phyloP scores from a whole-genome alignment of 1,140 invertebrate genomes.

The Dryas iulia region DNA sequence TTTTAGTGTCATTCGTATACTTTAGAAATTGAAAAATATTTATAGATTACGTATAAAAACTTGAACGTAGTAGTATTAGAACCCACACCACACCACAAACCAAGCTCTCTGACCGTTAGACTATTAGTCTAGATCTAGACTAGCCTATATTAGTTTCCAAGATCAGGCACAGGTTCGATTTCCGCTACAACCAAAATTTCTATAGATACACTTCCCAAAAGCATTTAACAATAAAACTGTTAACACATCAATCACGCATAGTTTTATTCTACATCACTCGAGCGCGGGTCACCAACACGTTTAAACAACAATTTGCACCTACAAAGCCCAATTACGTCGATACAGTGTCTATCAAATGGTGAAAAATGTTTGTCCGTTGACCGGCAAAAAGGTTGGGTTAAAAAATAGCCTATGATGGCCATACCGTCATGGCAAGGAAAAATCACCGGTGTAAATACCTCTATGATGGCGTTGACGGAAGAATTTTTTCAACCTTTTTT shows the following conservation, averaged over 20 bases:
- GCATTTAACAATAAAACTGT: not conserved
- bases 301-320: constrained; percentile 51
- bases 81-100: too few species aligned
- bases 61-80: too few species aligned
- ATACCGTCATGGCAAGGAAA: constrained; percentile 34
- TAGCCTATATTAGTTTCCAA: too few species aligned
- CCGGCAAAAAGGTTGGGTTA: constrained; percentile 40
- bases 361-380: constrained; percentile 48
- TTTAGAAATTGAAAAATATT: too few species aligned
- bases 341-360: constrained; percentile 50
- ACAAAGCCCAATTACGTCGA: constrained; percentile 58
- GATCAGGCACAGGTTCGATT: too few species aligned
- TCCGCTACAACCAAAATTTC: too few species aligned
- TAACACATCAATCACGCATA: constrained; percentile 9
- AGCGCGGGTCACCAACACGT: constrained; percentile 40
- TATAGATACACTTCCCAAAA: not conserved
- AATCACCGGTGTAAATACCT: constrained; percentile 37
- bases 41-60: too few species aligned
- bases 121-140: too few species aligned
- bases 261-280: constrained; percentile 31
- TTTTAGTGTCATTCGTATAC: too few species aligned
- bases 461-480: constrained; percentile 27
- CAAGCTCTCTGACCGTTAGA: too few species aligned
- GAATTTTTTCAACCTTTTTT: constrained; percentile 12
- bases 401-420: constrained; percentile 39